These are phyloP conservation scores for Onychostoma macrolepis DNA, from an alignment of 2,113 vertebrate species.

Conservation along the genomic window DNA sequence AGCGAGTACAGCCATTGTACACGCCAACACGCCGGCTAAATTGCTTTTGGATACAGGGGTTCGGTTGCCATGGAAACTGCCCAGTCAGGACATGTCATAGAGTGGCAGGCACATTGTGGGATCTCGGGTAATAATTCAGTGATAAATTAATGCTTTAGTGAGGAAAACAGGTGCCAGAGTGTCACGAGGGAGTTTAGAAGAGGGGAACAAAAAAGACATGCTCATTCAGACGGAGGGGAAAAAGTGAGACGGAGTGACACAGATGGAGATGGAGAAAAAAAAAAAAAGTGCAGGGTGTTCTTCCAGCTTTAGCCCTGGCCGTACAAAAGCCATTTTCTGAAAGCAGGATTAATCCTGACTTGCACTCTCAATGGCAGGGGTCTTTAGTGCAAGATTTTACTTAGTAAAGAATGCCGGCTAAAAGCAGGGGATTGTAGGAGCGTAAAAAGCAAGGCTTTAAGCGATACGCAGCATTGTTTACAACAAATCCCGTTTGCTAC, in stretches of 20 bases:
- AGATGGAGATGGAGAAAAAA: slow-evolving; percentile 11
- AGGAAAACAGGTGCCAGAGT: slow-evolving; percentile 74
- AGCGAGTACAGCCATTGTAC: slow-evolving; percentile 31
- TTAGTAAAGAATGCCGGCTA: slow-evolving; percentile 53
- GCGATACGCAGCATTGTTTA: slow-evolving; percentile 70
- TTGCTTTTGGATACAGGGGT: slow-evolving; percentile 63
- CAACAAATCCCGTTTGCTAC: slow-evolving; percentile 60
- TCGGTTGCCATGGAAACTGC: slow-evolving; percentile 65
- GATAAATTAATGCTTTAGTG: slow-evolving; percentile 76
- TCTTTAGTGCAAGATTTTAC: slow-evolving; percentile 55
- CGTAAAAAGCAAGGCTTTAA: slow-evolving; percentile 71
- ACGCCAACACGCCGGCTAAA: slow-evolving; percentile 61
- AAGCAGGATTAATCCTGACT: slow-evolving; percentile 72
- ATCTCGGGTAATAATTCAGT: slow-evolving; percentile 76
- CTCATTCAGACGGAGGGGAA: slow-evolving; percentile 9
- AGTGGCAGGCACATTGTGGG: slow-evolving; percentile 70
- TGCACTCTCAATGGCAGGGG: slow-evolving; percentile 53
- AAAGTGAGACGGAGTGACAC: slow-evolving; percentile 20
- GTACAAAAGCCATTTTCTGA: slow-evolving; percentile 70
- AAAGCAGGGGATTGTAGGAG: slow-evolving; percentile 62
- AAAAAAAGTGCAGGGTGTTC: slow-evolving; percentile 5
- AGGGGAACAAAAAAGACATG: slow-evolving; percentile 27
- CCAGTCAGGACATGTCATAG: slow-evolving; percentile 68
- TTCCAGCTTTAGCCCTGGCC: slow-evolving; percentile 56
- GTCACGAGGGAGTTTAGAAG: slow-evolving; percentile 63